phyloP scores from a whole-genome alignment of 37 sponge, comb jelly and placozoan genomes.

The Diacarnus erythraeanus region DNA sequence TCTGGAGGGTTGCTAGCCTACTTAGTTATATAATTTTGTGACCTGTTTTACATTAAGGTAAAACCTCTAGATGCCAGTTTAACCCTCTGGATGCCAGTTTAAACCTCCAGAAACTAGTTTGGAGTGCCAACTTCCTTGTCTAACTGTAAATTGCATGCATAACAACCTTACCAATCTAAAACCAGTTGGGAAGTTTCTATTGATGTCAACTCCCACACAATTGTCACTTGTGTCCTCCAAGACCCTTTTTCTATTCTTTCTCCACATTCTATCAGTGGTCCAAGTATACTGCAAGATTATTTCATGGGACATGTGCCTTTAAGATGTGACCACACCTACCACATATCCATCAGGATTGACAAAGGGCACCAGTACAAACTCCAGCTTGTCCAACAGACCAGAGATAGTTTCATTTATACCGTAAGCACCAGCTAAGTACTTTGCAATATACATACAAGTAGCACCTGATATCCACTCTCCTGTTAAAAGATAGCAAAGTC shows the following conservation, averaged over 20 bases:
- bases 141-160: no score
- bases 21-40: not conserved
- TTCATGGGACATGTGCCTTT: not conserved
- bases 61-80: not conserved
- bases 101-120: no score
- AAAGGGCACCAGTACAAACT: slow-evolving; percentile 75
- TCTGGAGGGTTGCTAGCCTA: no score
- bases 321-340: slow-evolving; percentile 23
- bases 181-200: slow-evolving; percentile 82
- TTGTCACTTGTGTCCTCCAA: not conserved
- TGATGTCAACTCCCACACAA: slow-evolving; percentile 82
- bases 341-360: slow-evolving; percentile 88
- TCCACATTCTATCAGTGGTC: slow-evolving; percentile 70
- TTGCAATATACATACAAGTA: slow-evolving; percentile 65
- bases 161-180: slow-evolving; percentile 5
- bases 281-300: slow-evolving; percentile 58
- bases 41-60: not conserved
- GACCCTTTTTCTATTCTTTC: slow-evolving; percentile 55
- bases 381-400: slow-evolving; percentile 21
- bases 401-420: slow-evolving; percentile 13
- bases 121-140: no score
- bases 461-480: slow-evolving; percentile 89
- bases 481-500: no score
- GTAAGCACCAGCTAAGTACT: slow-evolving; percentile 20
- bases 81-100: no score